A percentile compares a stretch with the other conserved stretches of the same genome.
Conservation (phyloP, 37 sponge, comb jelly and placozoan genomes). For the Chondrilla cf. caribensis region DNA sequence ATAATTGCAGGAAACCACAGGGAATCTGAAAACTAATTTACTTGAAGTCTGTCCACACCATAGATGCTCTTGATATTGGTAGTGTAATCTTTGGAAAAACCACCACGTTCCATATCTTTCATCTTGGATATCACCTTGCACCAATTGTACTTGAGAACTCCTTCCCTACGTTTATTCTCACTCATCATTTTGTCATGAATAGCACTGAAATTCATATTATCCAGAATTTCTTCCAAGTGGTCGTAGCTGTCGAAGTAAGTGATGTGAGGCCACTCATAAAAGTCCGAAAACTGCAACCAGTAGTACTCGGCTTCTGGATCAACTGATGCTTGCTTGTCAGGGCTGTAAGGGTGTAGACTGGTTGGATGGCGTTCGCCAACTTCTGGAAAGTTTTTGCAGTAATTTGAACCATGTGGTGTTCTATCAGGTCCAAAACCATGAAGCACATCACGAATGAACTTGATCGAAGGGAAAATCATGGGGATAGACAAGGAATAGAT, state of each 20-base stretch:
- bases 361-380: constrained; percentile 20
- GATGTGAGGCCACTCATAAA: no score
- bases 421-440: no score
- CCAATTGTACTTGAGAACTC: constrained; percentile 25
- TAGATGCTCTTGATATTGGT: constrained; percentile 10
- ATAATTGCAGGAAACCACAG: no score
- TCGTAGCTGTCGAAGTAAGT: no score
- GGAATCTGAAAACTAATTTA: not conserved
- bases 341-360: constrained; percentile 27
- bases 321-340: no score
- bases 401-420: no score
- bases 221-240: constrained; percentile 25
- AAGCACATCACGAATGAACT: no score
- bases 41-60: constrained; percentile 28
- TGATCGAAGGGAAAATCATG: no score
- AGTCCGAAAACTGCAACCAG: constrained; percentile 39
- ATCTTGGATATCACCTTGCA: constrained; percentile 29
- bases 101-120: not conserved
- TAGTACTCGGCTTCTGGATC: no score
- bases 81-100: constrained; percentile 24
- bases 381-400: no score
- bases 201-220: not conserved
- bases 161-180: constrained; percentile 7
- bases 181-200: constrained; percentile 25
- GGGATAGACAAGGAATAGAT: no score